Base-by-base conservation (phyloP, 2,797 vertebrate genomes). In the Paramormyrops hopkinsi region DNA sequence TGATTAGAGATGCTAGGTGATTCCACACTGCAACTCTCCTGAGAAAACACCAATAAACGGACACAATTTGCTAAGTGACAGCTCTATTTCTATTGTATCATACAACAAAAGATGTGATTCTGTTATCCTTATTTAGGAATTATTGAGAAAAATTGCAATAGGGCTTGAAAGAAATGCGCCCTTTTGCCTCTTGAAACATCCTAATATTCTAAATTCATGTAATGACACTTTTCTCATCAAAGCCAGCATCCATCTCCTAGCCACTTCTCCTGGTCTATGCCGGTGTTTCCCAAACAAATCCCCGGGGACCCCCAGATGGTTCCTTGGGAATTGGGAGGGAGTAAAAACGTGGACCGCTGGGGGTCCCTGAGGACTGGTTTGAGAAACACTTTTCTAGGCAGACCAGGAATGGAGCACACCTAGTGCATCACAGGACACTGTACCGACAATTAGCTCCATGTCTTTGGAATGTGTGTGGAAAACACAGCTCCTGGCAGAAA, bases 1-100 rank as follows among this genome's bases (percentile, higher is more conserved):
- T 95, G 96, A 96, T 96, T 96, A 96, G 94, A 96, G 94, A 96
- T 96, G 96, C 94, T 94, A 93, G 94, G 96, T 29, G 65, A 73
- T 95, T 96, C 95, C 93, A 92, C 73, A 89, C 59, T 91, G 92
- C 91, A 92, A 93, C 93, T 93, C 96, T 95, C 95, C 90, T 48
- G 94, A 95, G 95, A 96, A 93, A 89, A 88, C 93, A 92, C 91
- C 87, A 92, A 92, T 93, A 92, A 91, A 90, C 92, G 95, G 94
- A 95, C 95, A 94, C 92, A 95, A 95, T 96, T 95, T 93, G 94
- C 92, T 91, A 92, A 79, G 88, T 87, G 92, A 96, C 94, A 94
- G 95, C 94, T 94, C 94, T 93, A 92, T 94, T 95, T 95, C 93
- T 94, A 92, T 93, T 92, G 93, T 95, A 94, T 95, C 86, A 90